phyloP scores from a whole-genome alignment of 2,797 vertebrate species.

The Pseudomugil gertrudae region DNA sequence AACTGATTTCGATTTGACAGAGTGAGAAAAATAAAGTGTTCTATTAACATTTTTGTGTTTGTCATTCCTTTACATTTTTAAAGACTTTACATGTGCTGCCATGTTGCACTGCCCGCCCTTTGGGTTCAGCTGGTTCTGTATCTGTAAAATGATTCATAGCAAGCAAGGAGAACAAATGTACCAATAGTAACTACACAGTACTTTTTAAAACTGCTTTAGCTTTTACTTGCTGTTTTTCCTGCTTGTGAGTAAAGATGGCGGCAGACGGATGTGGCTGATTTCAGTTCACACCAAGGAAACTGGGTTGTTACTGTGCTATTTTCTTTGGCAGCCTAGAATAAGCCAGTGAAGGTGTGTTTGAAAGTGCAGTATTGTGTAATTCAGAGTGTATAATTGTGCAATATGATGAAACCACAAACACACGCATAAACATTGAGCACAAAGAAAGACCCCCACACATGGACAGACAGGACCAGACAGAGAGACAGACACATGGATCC shows the following conservation, averaged over 20 bases:
- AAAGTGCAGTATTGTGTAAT: constrained; percentile 44
- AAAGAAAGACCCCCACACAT: constrained; percentile 74
- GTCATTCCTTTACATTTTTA: not conserved
- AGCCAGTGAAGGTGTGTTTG: constrained; percentile 23
- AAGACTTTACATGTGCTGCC: not conserved
- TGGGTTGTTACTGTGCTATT: not conserved
- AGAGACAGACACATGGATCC: constrained; percentile 79
- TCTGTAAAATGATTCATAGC: constrained; percentile 3
- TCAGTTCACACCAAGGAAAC: not conserved
- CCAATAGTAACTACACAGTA: too few relatives aligned
- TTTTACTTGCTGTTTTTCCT: not conserved
- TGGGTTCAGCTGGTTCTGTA: constrained; percentile 3
- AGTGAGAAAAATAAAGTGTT: not conserved
- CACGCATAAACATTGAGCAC: constrained; percentile 43
- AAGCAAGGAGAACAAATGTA: not conserved
- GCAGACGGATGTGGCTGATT: not conserved
- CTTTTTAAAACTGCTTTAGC: not conserved
- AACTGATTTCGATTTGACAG: not conserved
- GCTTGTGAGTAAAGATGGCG: constrained; percentile 15
- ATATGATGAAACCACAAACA: constrained; percentile 80
- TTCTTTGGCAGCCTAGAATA: constrained; percentile 36
- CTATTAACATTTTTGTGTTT: not conserved
- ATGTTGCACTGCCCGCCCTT: not conserved
- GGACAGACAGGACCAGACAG: constrained; percentile 79
- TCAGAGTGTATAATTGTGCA: constrained; percentile 69